These are phyloP conservation scores for Leptoclinus maculatus DNA, from an alignment of 2,797 vertebrate species.

Conservation along the genomic window DNA sequence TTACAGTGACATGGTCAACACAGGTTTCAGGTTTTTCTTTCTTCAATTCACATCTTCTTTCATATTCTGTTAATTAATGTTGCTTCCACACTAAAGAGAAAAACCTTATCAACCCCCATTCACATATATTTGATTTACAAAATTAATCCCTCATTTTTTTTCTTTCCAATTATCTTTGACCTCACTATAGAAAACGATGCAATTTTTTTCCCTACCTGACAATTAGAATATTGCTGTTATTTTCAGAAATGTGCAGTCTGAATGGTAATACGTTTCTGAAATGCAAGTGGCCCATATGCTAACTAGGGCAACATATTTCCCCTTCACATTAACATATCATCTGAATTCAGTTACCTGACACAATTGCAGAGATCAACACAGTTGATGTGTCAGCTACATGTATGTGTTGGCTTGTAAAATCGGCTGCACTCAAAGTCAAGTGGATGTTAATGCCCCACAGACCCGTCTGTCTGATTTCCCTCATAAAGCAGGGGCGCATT, in stretches of 20 bases:
- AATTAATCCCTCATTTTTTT: slow-evolving; percentile 48
- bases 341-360: slow-evolving; percentile 86
- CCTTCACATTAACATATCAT: slow-evolving; percentile 86
- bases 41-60: not conserved
- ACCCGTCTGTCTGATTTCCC: slow-evolving; percentile 79
- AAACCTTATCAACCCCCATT: slow-evolving; percentile 32
- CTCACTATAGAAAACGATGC: slow-evolving; percentile 65
- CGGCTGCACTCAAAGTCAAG: slow-evolving; percentile 85
- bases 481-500: slow-evolving; percentile 81
- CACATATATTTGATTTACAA: slow-evolving; percentile 55
- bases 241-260: slow-evolving; percentile 69
- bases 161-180: slow-evolving; percentile 75
- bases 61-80: slow-evolving; percentile 7
- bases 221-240: slow-evolving; percentile 84
- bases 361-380: slow-evolving; percentile 83
- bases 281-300: slow-evolving; percentile 84
- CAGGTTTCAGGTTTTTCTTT: not conserved
- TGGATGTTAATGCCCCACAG: slow-evolving; percentile 86
- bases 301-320: slow-evolving; percentile 85
- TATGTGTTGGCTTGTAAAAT: slow-evolving; percentile 83
- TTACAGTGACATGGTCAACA: not conserved
- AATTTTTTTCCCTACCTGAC: slow-evolving; percentile 68
- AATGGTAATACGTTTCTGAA: slow-evolving; percentile 81
- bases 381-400: slow-evolving; percentile 83
- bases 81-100: slow-evolving; percentile 24